Base-by-base conservation (phyloP, 2,888 invertebrate genomes). In the Gasteruption jaculator region DNA sequence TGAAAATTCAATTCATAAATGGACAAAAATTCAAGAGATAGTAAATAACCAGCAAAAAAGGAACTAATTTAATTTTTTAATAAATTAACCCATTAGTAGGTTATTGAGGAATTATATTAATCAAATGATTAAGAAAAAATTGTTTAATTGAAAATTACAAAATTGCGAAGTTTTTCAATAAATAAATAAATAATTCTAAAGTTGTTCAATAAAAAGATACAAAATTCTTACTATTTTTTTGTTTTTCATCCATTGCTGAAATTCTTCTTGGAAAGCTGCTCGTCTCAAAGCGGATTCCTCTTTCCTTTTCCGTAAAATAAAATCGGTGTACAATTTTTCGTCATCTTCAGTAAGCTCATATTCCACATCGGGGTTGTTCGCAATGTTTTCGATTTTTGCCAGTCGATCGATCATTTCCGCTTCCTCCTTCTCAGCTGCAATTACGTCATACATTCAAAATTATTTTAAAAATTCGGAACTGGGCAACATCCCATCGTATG, bases 291-390 rank as follows among this genome's bases (percentile, higher is more conserved):
- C 34, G 11, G 37, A 20, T 6, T 55, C 55, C 21, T 54, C 50
- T 33, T 49, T 41, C 31, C 45, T 50, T 43, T 50, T 57, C 15
- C 16, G 43, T 14, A 63, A 31, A 27, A 57, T 42, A 19, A 50
- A 45, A 12, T 53, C 33, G 12, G 49, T 27, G 39, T 59, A 64
- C 5, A 58, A 33, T 16, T 45, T 36, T 33, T 51, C 57, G n/a
- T 63, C 61, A 8, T 53, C 43, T 11, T 57, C 57, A 4, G 49
- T 29, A 21, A 63, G 49, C 10, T 65, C 58, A 39, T 58, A 61
- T 25, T 60, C 60, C 1, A 49, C 45, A 24, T 37, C 27, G 8
- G 60, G 57, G 60, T 62, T 62, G 34, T 58, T 45, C 14, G 61
- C 57, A 30, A 63, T 55, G 41, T 43, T 43, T 15, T 29, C 18